Evolutionary conservation across 2,797 vertebrate genomes (phyloP).

Genomic region (Percopsis omiscomaycus): DNA sequence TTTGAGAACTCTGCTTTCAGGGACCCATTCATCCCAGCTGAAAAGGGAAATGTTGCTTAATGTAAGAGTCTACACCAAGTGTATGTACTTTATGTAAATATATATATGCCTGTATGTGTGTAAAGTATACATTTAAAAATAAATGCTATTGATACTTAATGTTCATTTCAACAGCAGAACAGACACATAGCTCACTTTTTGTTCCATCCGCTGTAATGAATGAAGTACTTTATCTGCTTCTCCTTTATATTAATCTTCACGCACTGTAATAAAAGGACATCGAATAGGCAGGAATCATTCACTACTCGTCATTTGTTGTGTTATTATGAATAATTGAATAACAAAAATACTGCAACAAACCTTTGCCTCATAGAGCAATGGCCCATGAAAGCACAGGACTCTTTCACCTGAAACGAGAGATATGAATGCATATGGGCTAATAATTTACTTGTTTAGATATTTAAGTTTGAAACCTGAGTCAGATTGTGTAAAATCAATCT

Average conservation of each 20-base stretch:
- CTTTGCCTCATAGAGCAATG: slow-evolving; percentile 99
- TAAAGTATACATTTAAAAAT: no score
- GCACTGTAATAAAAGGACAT: slow-evolving; percentile 78
- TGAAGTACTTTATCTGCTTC: slow-evolving; percentile 99
- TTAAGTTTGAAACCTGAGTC: no score
- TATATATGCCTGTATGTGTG: no score
- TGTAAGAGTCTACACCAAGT: neutral
- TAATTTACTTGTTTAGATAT: no score
- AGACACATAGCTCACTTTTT: slow-evolving; percentile 88
- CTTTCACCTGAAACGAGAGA: slow-evolving; percentile 87
- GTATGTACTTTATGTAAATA: no score
- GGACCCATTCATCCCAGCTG: slow-evolving; percentile 99
- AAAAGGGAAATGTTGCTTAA: slow-evolving; percentile 41
- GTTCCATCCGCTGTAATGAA: slow-evolving; percentile 99
- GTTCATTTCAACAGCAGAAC: neutral
- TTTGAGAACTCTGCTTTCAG: slow-evolving; percentile 99
- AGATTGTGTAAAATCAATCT: no score
- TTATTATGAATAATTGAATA: slow-evolving; percentile 6
- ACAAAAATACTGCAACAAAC: slow-evolving; percentile 68
- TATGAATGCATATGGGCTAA: neutral
- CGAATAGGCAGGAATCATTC: slow-evolving; percentile 11
- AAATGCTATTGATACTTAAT: no score
- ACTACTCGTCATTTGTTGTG: neutral
- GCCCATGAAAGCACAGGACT: slow-evolving; percentile 99
- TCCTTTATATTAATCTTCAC: slow-evolving; percentile 99